Base-by-base conservation (phyloP, 37 sponge, comb jelly and placozoan species). In the Axinella damicornis region DNA sequence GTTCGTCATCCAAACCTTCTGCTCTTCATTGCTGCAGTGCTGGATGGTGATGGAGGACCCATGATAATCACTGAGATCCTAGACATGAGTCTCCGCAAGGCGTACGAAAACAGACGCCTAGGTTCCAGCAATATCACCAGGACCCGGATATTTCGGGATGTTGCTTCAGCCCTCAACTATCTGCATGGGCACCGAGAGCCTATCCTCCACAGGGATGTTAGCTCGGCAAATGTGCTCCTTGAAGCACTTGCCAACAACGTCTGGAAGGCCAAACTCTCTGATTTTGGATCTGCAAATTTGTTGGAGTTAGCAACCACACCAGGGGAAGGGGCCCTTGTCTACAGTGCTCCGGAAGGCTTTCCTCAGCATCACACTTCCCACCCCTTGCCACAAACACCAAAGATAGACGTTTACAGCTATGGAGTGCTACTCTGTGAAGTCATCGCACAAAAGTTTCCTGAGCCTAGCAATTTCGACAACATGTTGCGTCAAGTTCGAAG, bases 221-320 rank as follows among this genome's bases (percentile, higher is more conserved):
- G 93, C 76, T 79, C 85, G 34, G 81, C 89, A 53, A 93, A 93
- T 81, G 86, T 93, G 4, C 78, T 93, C 13, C 59, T 93, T 25
- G 39, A 77, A 55, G 54, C 78, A 78, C 9, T 56, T 21, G 41
- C 65, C 4, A 69, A 81, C 36, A 15, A 65, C 30, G 55, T 32
- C 36, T 88, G 93, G 93, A 69, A 57, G 14, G 85, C 89, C 24
- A 93, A 93, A 78, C 62, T 93, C n/a, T 85, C 86, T 22, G 94
- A 93, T 69, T 93, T 86, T 78, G 94, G 94, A 27, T 86, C 94
- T 62, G 90, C 94, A 59, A 93, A 93, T 71, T 73, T 89, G 30
- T 58, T 67, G 18, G 55, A 57, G 39, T 28, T 67, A 12, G 65
- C 77, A 0, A 11, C 27, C 17, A 88, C 93, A 28, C 38, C 54